Evolutionary conservation across 2,888 invertebrate species (phyloP), one percentile per base, ranked within the genome.

Genomic region (Drosophila mulleri): DNA sequence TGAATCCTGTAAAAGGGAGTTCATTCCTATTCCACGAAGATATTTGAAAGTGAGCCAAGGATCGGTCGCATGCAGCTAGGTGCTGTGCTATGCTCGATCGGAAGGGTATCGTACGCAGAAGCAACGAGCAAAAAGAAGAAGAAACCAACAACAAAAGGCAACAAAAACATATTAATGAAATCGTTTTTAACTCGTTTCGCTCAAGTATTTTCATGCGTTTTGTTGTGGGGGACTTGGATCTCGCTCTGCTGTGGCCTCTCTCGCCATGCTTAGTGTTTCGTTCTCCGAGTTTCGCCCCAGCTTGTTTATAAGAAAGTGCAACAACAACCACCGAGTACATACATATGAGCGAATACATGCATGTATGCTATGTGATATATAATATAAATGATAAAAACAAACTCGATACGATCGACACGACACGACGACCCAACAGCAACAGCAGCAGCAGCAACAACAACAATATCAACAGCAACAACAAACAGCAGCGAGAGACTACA

Each of bases 121-220:
- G 72, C 77, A 65, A 78, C 52, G 52, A 72, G 18, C 35, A 64
- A 23, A 70, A n/a, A 16, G 16, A 23, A 71, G 72, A 53, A 39
- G 23, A 39, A 69, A 71, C 58, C 75, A 64, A 65, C 82, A 81
- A 74, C 77, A 73, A 71, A 68, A 75, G 62, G 52, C 66, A 82
- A 79, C 73, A 77, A 76, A 72, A 75, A 83, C 78, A 84, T 81
- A 88, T 91, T 87, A 82, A 86, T 80, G 83, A 87, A 86, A 83
- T 82, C 83, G 85, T 80, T 86, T 91, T 91, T 88, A 91, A 78
- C 83, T 83, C 78, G 88, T 89, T 90, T 90, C 83, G 79, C 74
- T 79, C 72, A 89, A 84, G 89, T 84, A 87, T 89, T 78, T 88
- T 72, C 80, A 76, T 78, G 80, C 76, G 77, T 78, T 76, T 70